Conservation (phyloP, 2,888 invertebrate species). For the Monochamus alternatus region DNA sequence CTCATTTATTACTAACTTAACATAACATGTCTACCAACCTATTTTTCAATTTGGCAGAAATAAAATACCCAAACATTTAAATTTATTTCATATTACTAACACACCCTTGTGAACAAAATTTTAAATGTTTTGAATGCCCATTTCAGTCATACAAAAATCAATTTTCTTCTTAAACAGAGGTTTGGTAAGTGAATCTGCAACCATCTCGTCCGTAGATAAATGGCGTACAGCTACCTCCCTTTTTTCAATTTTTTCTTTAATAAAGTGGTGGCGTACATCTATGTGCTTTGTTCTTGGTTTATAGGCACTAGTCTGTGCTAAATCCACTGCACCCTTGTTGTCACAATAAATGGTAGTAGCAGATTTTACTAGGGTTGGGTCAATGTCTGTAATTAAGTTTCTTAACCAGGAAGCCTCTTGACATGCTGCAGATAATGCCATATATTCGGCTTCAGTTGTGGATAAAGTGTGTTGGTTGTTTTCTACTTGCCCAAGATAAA, state of each 20-base stretch:
- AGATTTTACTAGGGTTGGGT: not conserved
- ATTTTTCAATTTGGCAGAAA: no score
- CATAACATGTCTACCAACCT: no score
- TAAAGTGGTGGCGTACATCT: slow-evolving; percentile 2
- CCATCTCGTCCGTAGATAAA: not conserved
- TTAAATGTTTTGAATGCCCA: not conserved
- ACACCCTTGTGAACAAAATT: not conserved
- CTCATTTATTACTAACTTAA: no score
- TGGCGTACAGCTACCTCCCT: not conserved
- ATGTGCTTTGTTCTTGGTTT: slow-evolving; percentile 4
- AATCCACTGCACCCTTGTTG: not conserved
- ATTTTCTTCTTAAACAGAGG: not conserved
- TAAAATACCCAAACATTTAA: no score
- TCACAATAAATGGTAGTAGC: not conserved
- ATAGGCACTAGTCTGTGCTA: not conserved
- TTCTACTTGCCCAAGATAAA: no score
- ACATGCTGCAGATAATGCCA: not conserved
- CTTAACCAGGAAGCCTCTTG: slow-evolving; percentile 7
- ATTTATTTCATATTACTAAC: no score
- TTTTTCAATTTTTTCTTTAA: slow-evolving; percentile 1
- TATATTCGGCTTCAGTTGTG: not conserved
- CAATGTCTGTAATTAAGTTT: not conserved
- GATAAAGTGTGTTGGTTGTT: no score
- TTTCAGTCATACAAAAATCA: not conserved
- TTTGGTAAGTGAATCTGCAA: not conserved